A percentile compares a stretch with the other conserved stretches of the same genome.
phyloP scores from a whole-genome alignment of 2,888 invertebrate genomes.

The Ophonus ardosiacus region DNA sequence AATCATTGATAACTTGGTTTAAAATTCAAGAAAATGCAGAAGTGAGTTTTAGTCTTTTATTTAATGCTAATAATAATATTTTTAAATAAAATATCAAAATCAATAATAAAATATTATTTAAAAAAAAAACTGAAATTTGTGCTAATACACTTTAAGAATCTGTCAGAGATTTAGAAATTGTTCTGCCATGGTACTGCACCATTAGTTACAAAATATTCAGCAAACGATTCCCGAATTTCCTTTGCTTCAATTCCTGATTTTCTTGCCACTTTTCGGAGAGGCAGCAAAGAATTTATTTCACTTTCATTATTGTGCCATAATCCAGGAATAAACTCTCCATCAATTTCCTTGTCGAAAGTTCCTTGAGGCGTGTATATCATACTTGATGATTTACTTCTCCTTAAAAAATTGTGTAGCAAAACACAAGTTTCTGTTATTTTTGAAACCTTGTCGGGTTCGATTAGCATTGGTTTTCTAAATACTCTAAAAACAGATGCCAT shows the following conservation, averaged over 20 bases:
- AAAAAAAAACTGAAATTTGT: neutral
- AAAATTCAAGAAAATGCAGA: neutral
- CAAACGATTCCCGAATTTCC: conserved; percentile 59
- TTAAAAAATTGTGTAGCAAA: conserved; percentile 67
- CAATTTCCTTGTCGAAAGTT: conserved; percentile 65
- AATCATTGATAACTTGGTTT: too few relatives aligned
- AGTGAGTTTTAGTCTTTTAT: neutral
- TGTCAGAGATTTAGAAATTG: neutral
- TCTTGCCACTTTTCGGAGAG: conserved; percentile 56
- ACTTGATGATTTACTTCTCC: conserved; percentile 63
- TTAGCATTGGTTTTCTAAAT: conserved; percentile 58
- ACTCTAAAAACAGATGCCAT: conserved; percentile 57
- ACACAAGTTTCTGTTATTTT: conserved; percentile 65
- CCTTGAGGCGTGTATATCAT: conserved; percentile 65
- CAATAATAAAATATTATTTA: neutral
- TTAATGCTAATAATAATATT: neutral
- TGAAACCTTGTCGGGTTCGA: conserved; percentile 65
- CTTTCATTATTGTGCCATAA: conserved; percentile 55
- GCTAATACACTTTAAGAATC: neutral
- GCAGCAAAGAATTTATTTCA: conserved; percentile 56
- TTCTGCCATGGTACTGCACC: conserved; percentile 63
- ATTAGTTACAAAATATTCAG: conserved; percentile 61
- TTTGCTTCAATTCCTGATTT: conserved; percentile 57
- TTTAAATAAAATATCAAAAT: neutral
- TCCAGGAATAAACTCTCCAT: conserved; percentile 60